A percentile compares a stretch with the other conserved stretches of the same genome.
phyloP scores from a whole-genome alignment of 1,140 invertebrate genomes.

The Maconellicoccus hirsutus region DNA sequence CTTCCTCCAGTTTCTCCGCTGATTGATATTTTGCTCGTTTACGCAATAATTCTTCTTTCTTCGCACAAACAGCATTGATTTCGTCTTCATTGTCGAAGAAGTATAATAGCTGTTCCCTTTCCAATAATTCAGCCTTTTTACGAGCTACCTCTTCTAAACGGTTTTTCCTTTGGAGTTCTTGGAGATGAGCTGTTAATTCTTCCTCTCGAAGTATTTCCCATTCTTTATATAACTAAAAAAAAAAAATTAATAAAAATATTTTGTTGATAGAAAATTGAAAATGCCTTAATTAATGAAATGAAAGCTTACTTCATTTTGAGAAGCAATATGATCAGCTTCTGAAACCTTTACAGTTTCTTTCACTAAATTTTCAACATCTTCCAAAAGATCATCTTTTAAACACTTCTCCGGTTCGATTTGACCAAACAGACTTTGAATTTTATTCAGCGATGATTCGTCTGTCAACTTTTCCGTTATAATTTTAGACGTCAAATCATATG shows the following conservation, averaged over 20 bases:
- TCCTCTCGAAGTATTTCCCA: constrained; percentile 45
- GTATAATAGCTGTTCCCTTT: constrained; percentile 54
- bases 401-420: neutral
- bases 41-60: constrained; percentile 26
- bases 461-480: neutral
- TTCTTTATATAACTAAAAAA: constrained; percentile 40
- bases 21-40: constrained; percentile 19
- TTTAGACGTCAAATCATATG: constrained; percentile 23
- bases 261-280: neutral
- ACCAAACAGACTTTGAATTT: constrained; percentile 31
- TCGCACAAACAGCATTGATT: constrained; percentile 57
- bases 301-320: constrained; percentile 22
- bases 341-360: neutral
- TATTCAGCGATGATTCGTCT: constrained; percentile 23
- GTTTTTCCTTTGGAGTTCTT: constrained; percentile 41
- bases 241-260: constrained; percentile 7
- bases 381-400: neutral
- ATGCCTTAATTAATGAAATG: neutral
- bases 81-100: constrained; percentile 66
- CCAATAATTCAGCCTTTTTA: constrained; percentile 44
- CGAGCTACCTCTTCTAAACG: constrained; percentile 44
- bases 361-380: constrained; percentile 20
- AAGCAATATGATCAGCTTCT: constrained; percentile 17
- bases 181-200: constrained; percentile 36
- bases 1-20: constrained; percentile 26